Base-by-base conservation (phyloP, 2,888 invertebrate species). In the Eueremaeus valkanovi region DNA sequence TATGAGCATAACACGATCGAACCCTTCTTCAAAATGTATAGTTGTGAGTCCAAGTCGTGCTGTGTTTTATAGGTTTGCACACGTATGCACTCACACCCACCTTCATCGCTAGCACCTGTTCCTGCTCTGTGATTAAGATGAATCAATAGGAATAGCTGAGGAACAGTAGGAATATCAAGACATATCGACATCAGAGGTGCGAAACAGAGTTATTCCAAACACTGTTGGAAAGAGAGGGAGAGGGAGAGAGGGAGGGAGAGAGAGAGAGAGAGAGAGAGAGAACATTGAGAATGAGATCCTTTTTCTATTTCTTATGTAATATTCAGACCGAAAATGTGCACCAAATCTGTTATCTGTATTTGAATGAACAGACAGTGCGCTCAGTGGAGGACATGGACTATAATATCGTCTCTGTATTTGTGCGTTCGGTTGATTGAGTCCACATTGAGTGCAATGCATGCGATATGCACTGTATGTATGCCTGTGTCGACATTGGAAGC, bases 231-330 rank as follows among this genome's bases (percentile, higher is more conserved):
- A 36, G 36, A 36, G 6, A 36, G 36, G 36, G 6, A 36, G 11
- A 13, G 16, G 18, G 3, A 45, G 45, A 13, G 16, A 45, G 45
- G 45, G 16, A 45, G 8, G 45, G 3, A 6, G 45, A 45, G 45
- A n/a, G n/a, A n/a, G 11, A 45, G 16, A 45, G 45, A 18, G 16
- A 16, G 45, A 45, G 16, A 55, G 13, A 55, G 55, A 8, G 13
- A 5, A 33, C 36, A 66, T 66, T 31, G n/a, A 66, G 66, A 36
- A 5, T 61, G 36, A 66, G 36, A 66, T 66, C 66, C 66, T 66
- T 36, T 63, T 66, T 66, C 36, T 36, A 31, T 61, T 3, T 66
- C 16, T 16, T 66, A 18, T 31, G 16, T 31, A 36, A 36, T 21
- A 36, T 66, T 66, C 36, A 33, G 21, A 66, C 36, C n/a, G 9